Evolutionary conservation across 2,113 vertebrate species (phyloP).

Genomic region (Aegithalos caudatus): DNA sequence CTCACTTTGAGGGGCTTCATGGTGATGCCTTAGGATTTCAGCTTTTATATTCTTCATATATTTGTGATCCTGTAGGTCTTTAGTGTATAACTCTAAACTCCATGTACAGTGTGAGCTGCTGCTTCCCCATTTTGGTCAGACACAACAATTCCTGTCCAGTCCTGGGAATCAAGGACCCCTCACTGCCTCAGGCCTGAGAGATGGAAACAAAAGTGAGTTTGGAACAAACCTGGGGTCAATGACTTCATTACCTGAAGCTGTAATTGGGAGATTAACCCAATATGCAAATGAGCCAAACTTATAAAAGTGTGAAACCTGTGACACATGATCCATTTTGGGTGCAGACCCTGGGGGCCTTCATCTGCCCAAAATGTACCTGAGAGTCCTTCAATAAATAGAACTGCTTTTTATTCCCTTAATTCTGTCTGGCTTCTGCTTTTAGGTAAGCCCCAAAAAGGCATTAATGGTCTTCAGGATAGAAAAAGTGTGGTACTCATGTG

Average conservation of each 20-base stretch:
- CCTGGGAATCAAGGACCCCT: background rate
- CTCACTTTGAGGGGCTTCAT: background rate
- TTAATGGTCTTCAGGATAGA: background rate
- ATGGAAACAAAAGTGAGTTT: background rate
- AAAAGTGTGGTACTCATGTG: background rate
- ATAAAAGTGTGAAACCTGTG: background rate
- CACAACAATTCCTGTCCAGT: background rate
- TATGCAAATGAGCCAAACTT: background rate
- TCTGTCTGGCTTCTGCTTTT: background rate
- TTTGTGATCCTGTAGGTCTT: background rate
- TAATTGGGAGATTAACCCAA: background rate
- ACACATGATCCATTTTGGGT: background rate
- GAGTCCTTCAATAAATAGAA: background rate
- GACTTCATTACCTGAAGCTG: background rate
- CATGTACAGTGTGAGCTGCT: accelerated
- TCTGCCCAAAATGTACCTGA: background rate
- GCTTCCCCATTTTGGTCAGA: background rate
- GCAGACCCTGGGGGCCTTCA: accelerated
- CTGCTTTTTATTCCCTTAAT: background rate
- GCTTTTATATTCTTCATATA: accelerated
- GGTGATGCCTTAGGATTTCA: background rate
- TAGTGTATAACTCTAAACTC: background rate
- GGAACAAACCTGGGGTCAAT: background rate
- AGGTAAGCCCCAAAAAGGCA: background rate
- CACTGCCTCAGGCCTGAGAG: background rate